phyloP scores from a whole-genome alignment of 2,888 invertebrate genomes.

The Lycocerus yunnanus region DNA sequence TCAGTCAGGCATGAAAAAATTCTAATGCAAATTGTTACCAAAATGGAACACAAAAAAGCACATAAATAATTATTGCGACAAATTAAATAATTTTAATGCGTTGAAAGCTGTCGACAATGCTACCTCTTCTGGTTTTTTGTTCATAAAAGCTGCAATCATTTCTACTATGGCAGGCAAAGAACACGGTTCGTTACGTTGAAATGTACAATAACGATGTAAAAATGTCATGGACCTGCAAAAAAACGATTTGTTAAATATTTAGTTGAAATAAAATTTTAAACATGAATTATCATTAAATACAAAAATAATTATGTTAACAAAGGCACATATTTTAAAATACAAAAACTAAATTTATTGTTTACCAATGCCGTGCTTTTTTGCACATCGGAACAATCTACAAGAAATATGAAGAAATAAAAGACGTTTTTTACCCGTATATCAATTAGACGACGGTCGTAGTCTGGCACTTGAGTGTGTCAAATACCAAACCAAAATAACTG shows the following conservation, averaged over 20 bases:
- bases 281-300: too few species aligned
- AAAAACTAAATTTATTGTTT: too few species aligned
- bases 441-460: too few species aligned
- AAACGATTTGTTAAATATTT: slow-evolving; percentile 11
- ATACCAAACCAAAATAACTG: too few species aligned
- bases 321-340: too few species aligned
- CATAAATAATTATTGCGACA: slow-evolving; percentile 65
- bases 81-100: slow-evolving; percentile 86
- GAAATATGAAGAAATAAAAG: too few species aligned
- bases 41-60: not conserved
- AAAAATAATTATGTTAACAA: too few species aligned
- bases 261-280: not conserved
- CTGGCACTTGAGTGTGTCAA: too few species aligned
- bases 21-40: not conserved
- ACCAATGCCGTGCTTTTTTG: too few species aligned
- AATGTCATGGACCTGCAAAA: slow-evolving; percentile 73
- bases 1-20: not conserved
- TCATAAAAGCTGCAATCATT: slow-evolving; percentile 91
- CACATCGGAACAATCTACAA: too few species aligned
- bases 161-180: slow-evolving; percentile 91
- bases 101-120: slow-evolving; percentile 90
- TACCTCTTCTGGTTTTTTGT: slow-evolving; percentile 84
- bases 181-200: slow-evolving; percentile 96
- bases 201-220: slow-evolving; percentile 89
- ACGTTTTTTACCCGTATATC: too few species aligned